A percentile compares a stretch with the other conserved stretches of the same genome.
These are phyloP conservation scores for Lobophora halterata DNA, from an alignment of 2,888 invertebrate genomes.

Conservation along the genomic window DNA sequence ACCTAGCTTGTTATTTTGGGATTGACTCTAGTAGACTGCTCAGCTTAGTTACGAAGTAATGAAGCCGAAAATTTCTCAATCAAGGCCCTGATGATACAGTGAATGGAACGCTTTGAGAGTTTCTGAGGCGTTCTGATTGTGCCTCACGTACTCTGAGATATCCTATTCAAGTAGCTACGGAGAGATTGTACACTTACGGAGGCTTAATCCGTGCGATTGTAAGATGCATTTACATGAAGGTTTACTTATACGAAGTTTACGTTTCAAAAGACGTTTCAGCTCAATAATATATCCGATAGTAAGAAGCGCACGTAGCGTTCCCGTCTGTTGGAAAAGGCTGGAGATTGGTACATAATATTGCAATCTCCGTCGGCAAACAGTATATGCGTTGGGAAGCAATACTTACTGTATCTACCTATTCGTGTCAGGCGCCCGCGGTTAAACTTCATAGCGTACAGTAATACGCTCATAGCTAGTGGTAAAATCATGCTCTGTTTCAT, in stretches of 20 bases:
- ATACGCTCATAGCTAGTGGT: too few relatives aligned
- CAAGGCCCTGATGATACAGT: slow-evolving; percentile 1
- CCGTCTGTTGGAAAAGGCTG: slow-evolving; percentile 53
- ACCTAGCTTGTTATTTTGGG: slow-evolving; percentile 9
- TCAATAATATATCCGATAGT: slow-evolving; percentile 61
- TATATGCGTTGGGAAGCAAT: slow-evolving; percentile 63
- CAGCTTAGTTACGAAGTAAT: slow-evolving; percentile 4
- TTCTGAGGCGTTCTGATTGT: slow-evolving; percentile 2
- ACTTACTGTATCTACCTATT: slow-evolving; percentile 58
- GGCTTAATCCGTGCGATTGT: slow-evolving; percentile 18
- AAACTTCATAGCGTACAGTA: slow-evolving; percentile 65
- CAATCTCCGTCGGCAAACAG: slow-evolving; percentile 71
- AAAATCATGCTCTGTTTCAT: too few relatives aligned
- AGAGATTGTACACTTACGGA: slow-evolving; percentile 8
- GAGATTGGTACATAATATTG: slow-evolving; percentile 73
- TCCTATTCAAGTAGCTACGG: slow-evolving; percentile 1
- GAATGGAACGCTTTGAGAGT: slow-evolving; percentile 9
- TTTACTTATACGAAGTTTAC: slow-evolving; percentile 22
- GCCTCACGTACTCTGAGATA: not conserved
- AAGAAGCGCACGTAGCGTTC: slow-evolving; percentile 46
- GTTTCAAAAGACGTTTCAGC: slow-evolving; percentile 43
- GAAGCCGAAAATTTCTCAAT: slow-evolving; percentile 6
- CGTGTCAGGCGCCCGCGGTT: slow-evolving; percentile 58
- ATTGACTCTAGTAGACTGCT: slow-evolving; percentile 11
- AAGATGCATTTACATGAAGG: slow-evolving; percentile 7